Evolutionary conservation across 92 coral and sea anemone genomes (phyloP).

Genomic region (Zoanthus sansibaricus): DNA sequence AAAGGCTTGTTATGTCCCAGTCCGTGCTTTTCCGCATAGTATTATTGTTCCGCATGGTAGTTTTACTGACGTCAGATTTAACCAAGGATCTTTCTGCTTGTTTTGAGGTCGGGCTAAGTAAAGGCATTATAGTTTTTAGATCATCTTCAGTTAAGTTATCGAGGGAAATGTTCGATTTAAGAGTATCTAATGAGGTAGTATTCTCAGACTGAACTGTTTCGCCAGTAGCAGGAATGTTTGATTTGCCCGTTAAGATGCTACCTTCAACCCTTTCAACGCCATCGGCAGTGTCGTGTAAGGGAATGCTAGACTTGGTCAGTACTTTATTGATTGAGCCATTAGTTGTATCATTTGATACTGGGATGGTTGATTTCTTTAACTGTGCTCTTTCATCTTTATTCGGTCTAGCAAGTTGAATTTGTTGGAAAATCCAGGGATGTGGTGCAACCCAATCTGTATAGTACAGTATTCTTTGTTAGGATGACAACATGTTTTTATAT

Average conservation of each 20-base stretch:
- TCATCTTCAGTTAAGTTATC: conserved; percentile 33
- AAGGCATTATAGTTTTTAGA: conserved; percentile 44
- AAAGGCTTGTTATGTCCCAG: neutral
- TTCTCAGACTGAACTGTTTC: neutral
- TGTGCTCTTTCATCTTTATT: neutral
- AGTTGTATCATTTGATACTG: neutral
- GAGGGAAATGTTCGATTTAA: conserved; percentile 24
- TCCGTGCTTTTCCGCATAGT: neutral
- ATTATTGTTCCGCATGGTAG: neutral
- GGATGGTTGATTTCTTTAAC: conserved; percentile 27
- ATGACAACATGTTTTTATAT: too few relatives aligned
- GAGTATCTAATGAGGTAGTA: neutral
- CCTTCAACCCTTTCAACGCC: neutral
- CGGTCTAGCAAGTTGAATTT: conserved; percentile 27
- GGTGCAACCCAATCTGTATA: neutral
- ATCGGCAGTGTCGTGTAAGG: conserved; percentile 25
- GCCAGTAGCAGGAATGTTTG: conserved; percentile 22
- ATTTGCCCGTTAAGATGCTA: conserved; percentile 7
- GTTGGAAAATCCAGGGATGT: conserved; percentile 39
- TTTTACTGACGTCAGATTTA: neutral
- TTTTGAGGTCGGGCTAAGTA: conserved; percentile 14
- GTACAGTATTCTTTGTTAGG: neutral
- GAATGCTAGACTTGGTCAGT: conserved; percentile 23
- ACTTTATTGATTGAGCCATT: neutral
- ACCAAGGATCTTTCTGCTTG: neutral